Conservation (phyloP, 2,797 vertebrate species). For the Sebastes variabilis region DNA sequence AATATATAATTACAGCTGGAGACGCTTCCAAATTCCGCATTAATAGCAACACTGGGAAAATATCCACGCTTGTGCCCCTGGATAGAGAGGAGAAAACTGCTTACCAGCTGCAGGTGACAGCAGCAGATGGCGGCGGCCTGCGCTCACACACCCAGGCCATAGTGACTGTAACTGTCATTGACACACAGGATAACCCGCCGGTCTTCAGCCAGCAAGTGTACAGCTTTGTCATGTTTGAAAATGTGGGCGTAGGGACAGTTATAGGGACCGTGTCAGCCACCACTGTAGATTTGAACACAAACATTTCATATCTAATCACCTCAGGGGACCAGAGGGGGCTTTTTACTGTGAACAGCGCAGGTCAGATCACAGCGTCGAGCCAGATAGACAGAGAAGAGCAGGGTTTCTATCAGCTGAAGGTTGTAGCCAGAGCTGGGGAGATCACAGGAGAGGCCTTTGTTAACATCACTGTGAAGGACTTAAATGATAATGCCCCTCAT, state of each 20-base stretch:
- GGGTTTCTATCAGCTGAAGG: constrained; percentile 92
- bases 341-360: constrained; percentile 86
- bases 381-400: constrained; percentile 95
- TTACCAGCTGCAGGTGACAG: constrained; percentile 93
- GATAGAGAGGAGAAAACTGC: constrained; percentile 95
- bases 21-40: constrained; percentile 92
- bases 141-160: constrained; percentile 91
- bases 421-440: constrained; percentile 91
- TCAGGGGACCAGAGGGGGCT: constrained; percentile 92
- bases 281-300: constrained; percentile 93
- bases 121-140: constrained; percentile 89
- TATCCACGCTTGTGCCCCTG: constrained; percentile 89
- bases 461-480: constrained; percentile 95
- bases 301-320: constrained; percentile 95
- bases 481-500: constrained; percentile 95
- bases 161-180: constrained; percentile 94
- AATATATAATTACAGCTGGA: constrained; percentile 91
- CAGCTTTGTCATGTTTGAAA: constrained; percentile 98
- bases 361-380: constrained; percentile 89
- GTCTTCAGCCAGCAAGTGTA: constrained; percentile 90
- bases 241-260: constrained; percentile 87
- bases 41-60: constrained; percentile 87
- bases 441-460: constrained; percentile 92
- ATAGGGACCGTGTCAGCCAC: constrained; percentile 92
- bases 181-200: constrained; percentile 96